Percentiles rank a stretch among this genome's conserved stretches.
phyloP scores from a whole-genome alignment of 2,797 vertebrate species.

The Chiloscyllium punctatum region DNA sequence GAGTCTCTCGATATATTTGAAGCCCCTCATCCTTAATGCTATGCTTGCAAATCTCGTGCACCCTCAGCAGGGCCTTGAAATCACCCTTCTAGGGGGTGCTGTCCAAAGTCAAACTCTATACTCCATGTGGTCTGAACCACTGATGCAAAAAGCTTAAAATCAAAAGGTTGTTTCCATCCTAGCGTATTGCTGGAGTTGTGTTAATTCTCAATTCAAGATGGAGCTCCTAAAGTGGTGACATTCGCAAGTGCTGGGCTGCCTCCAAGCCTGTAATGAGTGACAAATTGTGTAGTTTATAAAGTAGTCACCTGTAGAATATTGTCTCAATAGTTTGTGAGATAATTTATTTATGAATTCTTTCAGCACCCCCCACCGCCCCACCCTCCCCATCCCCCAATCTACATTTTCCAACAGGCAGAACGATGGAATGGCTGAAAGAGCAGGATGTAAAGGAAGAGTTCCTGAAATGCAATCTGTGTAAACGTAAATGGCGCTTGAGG shows the following conservation, averaged over 20 bases:
- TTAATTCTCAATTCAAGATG: not conserved
- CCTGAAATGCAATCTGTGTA: not conserved
- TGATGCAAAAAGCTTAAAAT: not conserved
- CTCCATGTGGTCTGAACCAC: not conserved
- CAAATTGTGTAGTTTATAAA: not conserved
- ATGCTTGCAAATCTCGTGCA: too few relatives aligned
- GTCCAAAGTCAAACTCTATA: not conserved
- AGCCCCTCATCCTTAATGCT: not conserved
- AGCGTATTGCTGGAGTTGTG: not conserved
- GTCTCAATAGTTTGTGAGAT: not conserved
- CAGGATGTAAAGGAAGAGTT: not conserved
- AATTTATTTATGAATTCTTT: not conserved
- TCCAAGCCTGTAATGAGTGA: not conserved
- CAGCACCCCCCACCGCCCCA: too few relatives aligned
- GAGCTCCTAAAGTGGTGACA: too few relatives aligned
- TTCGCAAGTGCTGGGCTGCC: not conserved
- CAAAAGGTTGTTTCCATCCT: not conserved
- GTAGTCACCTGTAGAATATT: not conserved
- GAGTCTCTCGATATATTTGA: not conserved
- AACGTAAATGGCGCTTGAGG: not conserved
- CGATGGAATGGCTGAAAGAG: too few relatives aligned
- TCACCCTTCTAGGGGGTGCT: not conserved
- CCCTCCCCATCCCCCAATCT: too few relatives aligned
- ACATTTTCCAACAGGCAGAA: too few relatives aligned
- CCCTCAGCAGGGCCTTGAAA: not conserved